Evolutionary conservation across 2,113 vertebrate species (phyloP).

Genomic region (Vidua chalybeata): DNA sequence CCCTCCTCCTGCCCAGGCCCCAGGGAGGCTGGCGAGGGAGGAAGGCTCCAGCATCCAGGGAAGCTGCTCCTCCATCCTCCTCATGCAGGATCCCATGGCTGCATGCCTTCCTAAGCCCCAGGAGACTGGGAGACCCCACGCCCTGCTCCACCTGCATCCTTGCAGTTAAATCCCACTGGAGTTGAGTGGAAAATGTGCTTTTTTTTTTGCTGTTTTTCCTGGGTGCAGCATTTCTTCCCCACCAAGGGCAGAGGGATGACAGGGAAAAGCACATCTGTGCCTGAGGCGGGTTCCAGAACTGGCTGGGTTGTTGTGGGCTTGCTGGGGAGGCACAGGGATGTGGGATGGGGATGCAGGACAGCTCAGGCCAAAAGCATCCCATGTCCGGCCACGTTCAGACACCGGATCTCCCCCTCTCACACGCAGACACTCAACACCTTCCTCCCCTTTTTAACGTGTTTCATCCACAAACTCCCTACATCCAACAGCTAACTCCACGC

Average conservation of each 20-base stretch:
- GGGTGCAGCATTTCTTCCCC: background rate
- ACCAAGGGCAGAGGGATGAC: background rate
- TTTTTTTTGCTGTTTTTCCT: background rate
- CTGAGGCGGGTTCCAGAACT: rapidly evolving
- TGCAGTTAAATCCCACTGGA: background rate
- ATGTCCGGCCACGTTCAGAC: background rate
- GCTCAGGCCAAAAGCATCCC: background rate
- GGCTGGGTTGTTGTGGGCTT: background rate
- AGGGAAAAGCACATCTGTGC: background rate
- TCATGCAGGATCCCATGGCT: rapidly evolving
- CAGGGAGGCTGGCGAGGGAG: rapidly evolving
- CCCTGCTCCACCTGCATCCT: background rate
- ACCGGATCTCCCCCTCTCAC: background rate
- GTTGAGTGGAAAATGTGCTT: rapidly evolving
- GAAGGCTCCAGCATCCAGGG: background rate
- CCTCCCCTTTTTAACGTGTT: background rate
- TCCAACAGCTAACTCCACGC: background rate
- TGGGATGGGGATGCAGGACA: background rate
- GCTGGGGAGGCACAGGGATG: background rate
- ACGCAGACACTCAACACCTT: background rate
- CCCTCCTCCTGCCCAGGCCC: background rate
- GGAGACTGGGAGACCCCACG: background rate
- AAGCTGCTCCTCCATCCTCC: background rate
- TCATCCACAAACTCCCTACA: background rate
- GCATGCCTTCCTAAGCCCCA: background rate